These are phyloP conservation scores for Apocheima hispidaria DNA, from an alignment of 2,888 invertebrate species.

Conservation along the genomic window DNA sequence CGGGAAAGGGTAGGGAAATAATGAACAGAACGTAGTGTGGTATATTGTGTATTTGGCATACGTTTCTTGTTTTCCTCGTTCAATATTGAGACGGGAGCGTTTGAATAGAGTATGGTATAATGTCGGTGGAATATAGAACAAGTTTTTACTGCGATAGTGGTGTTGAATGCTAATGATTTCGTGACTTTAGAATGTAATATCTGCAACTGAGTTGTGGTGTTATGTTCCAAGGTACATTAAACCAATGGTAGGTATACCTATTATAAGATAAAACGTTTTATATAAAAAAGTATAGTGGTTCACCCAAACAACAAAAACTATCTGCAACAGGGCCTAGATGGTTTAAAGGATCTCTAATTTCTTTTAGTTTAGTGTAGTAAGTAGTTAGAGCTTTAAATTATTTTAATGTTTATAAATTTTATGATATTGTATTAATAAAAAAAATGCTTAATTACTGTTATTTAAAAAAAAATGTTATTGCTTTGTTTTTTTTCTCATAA, in stretches of 20 bases:
- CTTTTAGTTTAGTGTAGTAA: too few species aligned
- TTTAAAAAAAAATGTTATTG: too few species aligned
- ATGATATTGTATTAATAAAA: too few species aligned
- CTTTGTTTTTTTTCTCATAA: too few species aligned
- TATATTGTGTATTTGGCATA: slow-evolving; percentile 46
- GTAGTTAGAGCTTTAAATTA: too few species aligned
- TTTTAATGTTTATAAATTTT: too few species aligned
- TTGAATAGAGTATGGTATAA: slow-evolving; percentile 41
- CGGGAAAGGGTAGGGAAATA: slow-evolving; percentile 72
- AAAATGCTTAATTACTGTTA: too few species aligned
- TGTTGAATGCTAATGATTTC: slow-evolving; percentile 29
- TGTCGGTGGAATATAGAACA: slow-evolving; percentile 34
- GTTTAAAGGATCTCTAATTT: too few species aligned
- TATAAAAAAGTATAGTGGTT: too few species aligned
- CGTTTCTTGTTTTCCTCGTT: slow-evolving; percentile 45
- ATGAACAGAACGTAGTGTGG: slow-evolving; percentile 61
- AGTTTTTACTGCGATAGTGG: slow-evolving; percentile 35
- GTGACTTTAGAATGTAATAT: slow-evolving; percentile 19
- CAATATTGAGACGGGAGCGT: slow-evolving; percentile 43
- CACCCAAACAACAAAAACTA: too few species aligned
- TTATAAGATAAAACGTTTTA: too few species aligned
- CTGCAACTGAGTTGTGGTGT: not conserved
- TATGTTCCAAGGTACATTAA: not conserved
- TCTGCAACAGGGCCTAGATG: too few species aligned
- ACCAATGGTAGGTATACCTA: not conserved